Base-by-base conservation (phyloP, 2,888 invertebrate species). In the Ephialtes manifestator region DNA sequence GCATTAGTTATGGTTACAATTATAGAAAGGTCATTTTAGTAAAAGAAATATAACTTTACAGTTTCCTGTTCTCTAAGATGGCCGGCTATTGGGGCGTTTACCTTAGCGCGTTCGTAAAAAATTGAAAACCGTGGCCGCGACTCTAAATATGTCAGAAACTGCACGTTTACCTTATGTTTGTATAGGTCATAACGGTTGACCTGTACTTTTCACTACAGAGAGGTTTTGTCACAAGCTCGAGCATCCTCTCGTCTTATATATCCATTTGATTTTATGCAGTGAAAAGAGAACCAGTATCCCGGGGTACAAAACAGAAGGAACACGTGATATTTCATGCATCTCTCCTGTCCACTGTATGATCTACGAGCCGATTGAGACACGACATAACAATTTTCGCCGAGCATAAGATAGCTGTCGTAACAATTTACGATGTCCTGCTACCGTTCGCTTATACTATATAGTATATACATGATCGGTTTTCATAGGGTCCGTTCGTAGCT, bases 391-490 rank as follows among this genome's bases (percentile, higher is more conserved):
- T 85, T 81, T 81, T 79, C 84, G 46, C 35, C 48, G 63, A 24
- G 28, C 81, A 78, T 71, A 65, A 81, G 48, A 74, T 79, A 60
- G 70, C 68, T 79, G 81, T 71, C 84, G 81, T 75, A 81, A 79
- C 75, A 72, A 85, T 85, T 85, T 79, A 85, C 75, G 84, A 81
- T 75, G 77, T 74, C 67, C 70, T 70, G 65, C 51, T 35, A 39
- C 43, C 18, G 65, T 20, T 39, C 39, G 39, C 39, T 39, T 65
- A 20, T 28, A 18, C n/a, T 18, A 51, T 51, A 51, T 51, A 51
- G 35, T 46, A 51, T 53, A 63, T 48, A 39, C 46, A 60, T 20
- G 60, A 74, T 74, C 67, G 67, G 60, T 78, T 60, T 72, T 74
- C 78, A 43, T 28, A 31, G n/a, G 31, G 39, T 58, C 15, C 39